phyloP scores from a whole-genome alignment of 2,797 vertebrate genomes.

The Cyprinella venusta region DNA sequence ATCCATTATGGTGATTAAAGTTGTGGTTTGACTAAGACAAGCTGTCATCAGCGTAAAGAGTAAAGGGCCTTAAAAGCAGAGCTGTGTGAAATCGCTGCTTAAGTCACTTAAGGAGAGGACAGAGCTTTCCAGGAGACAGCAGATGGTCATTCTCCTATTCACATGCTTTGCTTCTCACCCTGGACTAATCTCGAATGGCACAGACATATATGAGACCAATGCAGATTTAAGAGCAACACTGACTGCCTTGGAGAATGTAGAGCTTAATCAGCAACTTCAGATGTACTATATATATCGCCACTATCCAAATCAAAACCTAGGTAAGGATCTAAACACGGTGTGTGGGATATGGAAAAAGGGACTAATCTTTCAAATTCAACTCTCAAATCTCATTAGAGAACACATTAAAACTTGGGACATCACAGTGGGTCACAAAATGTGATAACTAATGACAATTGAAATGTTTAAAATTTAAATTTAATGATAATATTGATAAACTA shows the following conservation, averaged over 20 bases:
- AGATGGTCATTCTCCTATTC: constrained; percentile 48
- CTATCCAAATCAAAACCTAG: not conserved
- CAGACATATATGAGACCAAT: constrained; percentile 30
- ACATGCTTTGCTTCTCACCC: constrained; percentile 4
- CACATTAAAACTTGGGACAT: not conserved
- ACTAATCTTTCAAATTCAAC: not conserved
- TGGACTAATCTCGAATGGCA: constrained; percentile 11
- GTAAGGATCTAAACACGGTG: not conserved
- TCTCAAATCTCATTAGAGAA: not conserved
- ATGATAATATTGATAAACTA: too few relatives aligned
- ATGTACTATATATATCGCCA: not conserved
- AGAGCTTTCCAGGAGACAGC: constrained; percentile 23
- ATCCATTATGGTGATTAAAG: not conserved
- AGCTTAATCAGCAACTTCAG: not conserved
- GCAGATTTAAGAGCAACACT: not conserved
- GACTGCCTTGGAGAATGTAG: not conserved
- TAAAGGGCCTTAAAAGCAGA: constrained; percentile 13
- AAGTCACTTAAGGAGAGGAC: constrained; percentile 42
- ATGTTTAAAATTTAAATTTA: not conserved
- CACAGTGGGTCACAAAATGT: not conserved
- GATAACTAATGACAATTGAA: not conserved
- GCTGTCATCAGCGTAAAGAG: constrained; percentile 15
- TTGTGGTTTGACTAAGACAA: not conserved
- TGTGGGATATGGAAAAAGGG: not conserved
- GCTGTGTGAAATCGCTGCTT: constrained; percentile 49